Percentiles rank a stretch among this genome's conserved stretches.
Evolutionary conservation across 2,888 invertebrate species (phyloP).

Genomic region (Liopterus haemorrhoidalis): DNA sequence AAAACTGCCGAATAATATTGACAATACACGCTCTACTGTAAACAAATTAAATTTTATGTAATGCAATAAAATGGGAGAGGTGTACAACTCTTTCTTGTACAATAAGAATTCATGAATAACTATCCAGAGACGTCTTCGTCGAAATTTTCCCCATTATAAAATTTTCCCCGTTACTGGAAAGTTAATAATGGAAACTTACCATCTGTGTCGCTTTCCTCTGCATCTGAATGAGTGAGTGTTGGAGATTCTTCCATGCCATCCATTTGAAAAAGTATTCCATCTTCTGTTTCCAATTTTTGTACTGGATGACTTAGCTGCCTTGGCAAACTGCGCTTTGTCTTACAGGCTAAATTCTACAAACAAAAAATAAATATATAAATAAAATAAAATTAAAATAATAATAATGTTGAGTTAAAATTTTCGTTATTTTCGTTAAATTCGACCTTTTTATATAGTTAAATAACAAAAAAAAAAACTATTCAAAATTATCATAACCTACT

Average conservation of each 20-base stretch:
- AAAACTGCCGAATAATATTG: too few relatives aligned
- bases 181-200: too few relatives aligned
- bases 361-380: too few relatives aligned
- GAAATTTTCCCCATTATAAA: slow-evolving; percentile 17
- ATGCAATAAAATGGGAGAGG: too few relatives aligned
- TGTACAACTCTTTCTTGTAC: too few relatives aligned
- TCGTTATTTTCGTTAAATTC: neutral
- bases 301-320: slow-evolving; percentile 27
- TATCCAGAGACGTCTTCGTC: slow-evolving; percentile 1
- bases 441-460: neutral
- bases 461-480: neutral
- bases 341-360: slow-evolving; percentile 27
- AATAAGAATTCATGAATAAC: too few relatives aligned
- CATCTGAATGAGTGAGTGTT: slow-evolving; percentile 48
- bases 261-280: slow-evolving; percentile 70
- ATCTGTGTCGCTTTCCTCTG: slow-evolving; percentile 68
- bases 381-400: neutral
- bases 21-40: too few relatives aligned
- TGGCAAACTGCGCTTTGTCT: slow-evolving; percentile 20
- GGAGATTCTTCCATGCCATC: slow-evolving; percentile 61
- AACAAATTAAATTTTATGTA: too few relatives aligned
- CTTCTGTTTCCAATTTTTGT: slow-evolving; percentile 38
- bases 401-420: neutral
- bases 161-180: too few relatives aligned
- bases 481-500: neutral